Conservation (phyloP, 2,888 invertebrate species). For the Rotaria socialis region DNA sequence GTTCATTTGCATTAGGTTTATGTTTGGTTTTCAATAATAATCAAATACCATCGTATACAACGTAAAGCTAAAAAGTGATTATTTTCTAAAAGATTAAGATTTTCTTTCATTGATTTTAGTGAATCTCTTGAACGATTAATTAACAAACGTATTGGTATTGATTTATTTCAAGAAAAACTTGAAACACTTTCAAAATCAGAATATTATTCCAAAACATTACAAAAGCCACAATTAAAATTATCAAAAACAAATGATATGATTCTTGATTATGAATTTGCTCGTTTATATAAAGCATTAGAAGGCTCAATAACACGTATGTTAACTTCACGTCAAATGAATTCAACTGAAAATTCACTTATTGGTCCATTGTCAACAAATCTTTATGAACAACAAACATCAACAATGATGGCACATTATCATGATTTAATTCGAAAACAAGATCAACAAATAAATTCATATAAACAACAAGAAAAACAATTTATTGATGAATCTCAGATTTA, state of each 20-base stretch:
- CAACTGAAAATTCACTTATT: no score
- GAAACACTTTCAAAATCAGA: constrained; percentile 81
- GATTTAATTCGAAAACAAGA: constrained; percentile 82
- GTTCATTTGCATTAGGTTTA: constrained; percentile 42
- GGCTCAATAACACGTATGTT: constrained; percentile 39
- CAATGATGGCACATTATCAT: constrained; percentile 73
- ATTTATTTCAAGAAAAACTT: constrained; percentile 72
- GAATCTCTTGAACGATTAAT: constrained; percentile 77
- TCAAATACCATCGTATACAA: constrained; percentile 31
- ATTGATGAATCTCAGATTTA: constrained; percentile 51
- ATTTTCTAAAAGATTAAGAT: constrained; percentile 48
- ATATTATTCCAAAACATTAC: constrained; percentile 83
- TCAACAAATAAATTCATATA: constrained; percentile 50
- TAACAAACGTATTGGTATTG: constrained; percentile 75
- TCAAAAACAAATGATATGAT: constrained; percentile 73
- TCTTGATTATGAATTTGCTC: constrained; percentile 89
- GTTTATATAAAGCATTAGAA: constrained; percentile 71
- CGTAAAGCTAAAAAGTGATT: constrained; percentile 47
- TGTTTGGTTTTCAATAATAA: constrained; percentile 43
- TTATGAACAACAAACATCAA: not conserved
- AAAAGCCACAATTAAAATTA: constrained; percentile 81
- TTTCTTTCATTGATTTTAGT: constrained; percentile 49
- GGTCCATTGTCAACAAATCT: no score
- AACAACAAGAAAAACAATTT: constrained; percentile 50
- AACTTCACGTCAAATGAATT: not conserved